Conservation (phyloP, 37 sponge, comb jelly and placozoan species). For the Chondrosia reniformis region DNA sequence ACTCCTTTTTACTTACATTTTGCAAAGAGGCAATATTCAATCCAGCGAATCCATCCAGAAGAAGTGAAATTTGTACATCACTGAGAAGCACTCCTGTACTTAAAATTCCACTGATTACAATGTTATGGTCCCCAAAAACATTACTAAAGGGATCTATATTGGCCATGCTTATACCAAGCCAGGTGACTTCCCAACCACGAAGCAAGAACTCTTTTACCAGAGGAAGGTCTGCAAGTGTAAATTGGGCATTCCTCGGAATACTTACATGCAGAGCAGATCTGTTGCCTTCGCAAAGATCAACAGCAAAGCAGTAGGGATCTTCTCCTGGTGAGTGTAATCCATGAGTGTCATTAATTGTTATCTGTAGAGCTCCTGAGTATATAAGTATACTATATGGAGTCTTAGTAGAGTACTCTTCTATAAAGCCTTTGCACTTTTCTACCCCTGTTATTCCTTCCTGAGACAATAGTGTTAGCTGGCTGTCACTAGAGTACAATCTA, state of each 20-base stretch:
- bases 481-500: background rate
- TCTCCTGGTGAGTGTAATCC: background rate
- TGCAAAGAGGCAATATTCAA: too few species aligned
- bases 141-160: too few species aligned
- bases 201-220: background rate
- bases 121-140: too few species aligned
- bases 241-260: slow-evolving; percentile 3
- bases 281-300: slow-evolving; percentile 12
- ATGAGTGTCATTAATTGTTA: background rate
- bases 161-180: too few species aligned
- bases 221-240: background rate
- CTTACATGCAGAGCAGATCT: slow-evolving; percentile 4
- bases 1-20: too few species aligned
- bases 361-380: background rate
- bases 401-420: background rate
- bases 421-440: background rate
- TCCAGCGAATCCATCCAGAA: too few species aligned
- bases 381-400: background rate
- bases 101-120: too few species aligned
- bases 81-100: too few species aligned
- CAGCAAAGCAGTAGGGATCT: slow-evolving; percentile 9
- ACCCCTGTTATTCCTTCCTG: background rate
- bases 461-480: background rate
- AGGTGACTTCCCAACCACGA: slow-evolving; percentile 19
- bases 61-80: too few species aligned